phyloP scores from a whole-genome alignment of 2,888 invertebrate genomes.

The Andricus quercusramuli region DNA sequence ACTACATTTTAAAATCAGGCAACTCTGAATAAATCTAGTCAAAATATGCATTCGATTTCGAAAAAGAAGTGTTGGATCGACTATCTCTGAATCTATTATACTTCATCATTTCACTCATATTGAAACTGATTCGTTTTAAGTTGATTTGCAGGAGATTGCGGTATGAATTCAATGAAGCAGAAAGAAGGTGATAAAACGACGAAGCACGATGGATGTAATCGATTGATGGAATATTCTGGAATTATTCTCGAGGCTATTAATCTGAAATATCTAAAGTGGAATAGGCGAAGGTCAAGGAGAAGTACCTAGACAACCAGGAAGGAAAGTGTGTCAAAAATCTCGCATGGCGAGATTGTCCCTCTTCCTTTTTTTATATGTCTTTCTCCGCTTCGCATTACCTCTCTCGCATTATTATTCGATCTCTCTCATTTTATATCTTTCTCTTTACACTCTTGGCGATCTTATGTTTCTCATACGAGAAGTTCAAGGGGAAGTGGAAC shows the following conservation, averaged over 20 bases:
- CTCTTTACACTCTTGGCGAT: slow-evolving; percentile 17
- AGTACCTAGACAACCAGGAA: slow-evolving; percentile 62
- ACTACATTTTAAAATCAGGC: neutral
- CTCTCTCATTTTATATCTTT: slow-evolving; percentile 40
- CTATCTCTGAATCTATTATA: neutral
- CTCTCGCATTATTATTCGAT: slow-evolving; percentile 37
- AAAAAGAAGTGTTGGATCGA: no score
- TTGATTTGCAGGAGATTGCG: neutral
- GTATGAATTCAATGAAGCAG: slow-evolving; percentile 6
- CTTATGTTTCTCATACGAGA: slow-evolving; percentile 49
- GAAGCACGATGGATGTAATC: neutral
- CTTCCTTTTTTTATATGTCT: slow-evolving; percentile 42
- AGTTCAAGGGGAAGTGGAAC: slow-evolving; percentile 75
- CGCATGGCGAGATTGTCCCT: slow-evolving; percentile 58
- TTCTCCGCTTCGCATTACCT: slow-evolving; percentile 13
- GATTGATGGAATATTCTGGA: neutral
- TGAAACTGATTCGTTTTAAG: neutral
- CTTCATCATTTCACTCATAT: neutral
- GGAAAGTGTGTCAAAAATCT: slow-evolving; percentile 78
- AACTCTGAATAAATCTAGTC: neutral
- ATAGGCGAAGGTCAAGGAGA: slow-evolving; percentile 73
- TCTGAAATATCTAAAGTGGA: slow-evolving; percentile 50
- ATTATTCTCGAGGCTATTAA: slow-evolving; percentile 13
- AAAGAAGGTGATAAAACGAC: slow-evolving; percentile 8
- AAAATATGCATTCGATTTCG: neutral